Base-by-base conservation (phyloP, 2,113 vertebrate species). In the Dinomys branickii region DNA sequence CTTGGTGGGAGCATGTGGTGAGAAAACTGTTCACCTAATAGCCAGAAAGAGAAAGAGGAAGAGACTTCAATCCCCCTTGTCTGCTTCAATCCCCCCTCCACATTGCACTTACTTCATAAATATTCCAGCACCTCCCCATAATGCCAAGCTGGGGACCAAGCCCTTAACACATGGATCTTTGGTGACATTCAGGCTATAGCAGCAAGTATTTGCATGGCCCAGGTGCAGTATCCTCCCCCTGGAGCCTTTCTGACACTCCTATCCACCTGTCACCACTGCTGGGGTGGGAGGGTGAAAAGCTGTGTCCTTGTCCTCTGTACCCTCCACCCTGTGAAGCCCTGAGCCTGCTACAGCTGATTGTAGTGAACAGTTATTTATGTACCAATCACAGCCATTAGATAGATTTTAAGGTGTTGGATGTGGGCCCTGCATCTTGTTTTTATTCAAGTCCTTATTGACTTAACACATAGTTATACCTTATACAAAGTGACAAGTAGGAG, bases 211-310 rank as follows among this genome's bases (percentile, higher is more conserved):
- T 65, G 47, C 33, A 50, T 78, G 28, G 47, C 65, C 71, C 17
- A 14, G 41, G 75, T 33, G 20, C 11, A 16, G 24, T 38, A 38
- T 71, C 26, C 30, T 61, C 28, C 6, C 47, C 35, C 1, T 3
- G 61, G 38, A 86, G 30, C 75, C 22, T 35, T 7, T 41, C 8
- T 41, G 22, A 26, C 22, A 10, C 16, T 19, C 10, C 3, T 52
- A 30, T 58, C 44, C 14, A 0, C n/a, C 59, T 3, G 38, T 50
- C 3, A 13, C 5, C n/a, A 38, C 58, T 69, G 41, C 58, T 8
- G 0, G 22, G 35, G 19, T 1, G 9, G n/a, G 41, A 78, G 28
- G 3, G 5, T n/a, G 14, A 52, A 35, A 30, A 1, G 16, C 28
- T 7, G 6, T 26, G 47, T 61, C 33, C 33, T 89, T 69, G 26